Evolutionary conservation across 2,113 vertebrate species (phyloP).

Genomic region (Amphiprion ocellaris): DNA sequence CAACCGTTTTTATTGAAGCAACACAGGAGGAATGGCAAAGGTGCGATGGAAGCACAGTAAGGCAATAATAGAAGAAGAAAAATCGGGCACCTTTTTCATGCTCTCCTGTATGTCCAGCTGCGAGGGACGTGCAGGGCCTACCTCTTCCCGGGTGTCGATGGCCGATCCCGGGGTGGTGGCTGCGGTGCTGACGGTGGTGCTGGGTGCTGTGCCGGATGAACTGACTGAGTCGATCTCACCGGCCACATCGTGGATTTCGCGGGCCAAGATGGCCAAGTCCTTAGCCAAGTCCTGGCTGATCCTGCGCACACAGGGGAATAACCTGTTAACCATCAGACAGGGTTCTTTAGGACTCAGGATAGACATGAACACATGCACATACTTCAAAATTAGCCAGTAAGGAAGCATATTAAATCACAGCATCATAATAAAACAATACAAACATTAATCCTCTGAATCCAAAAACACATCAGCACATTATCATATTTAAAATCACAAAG

Average conservation of each 20-base stretch:
- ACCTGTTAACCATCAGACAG: constrained; percentile 87
- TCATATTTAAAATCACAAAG: too few relatives aligned
- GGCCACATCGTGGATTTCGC: constrained; percentile 99
- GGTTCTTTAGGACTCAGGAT: constrained; percentile 70
- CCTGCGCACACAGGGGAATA: constrained; percentile 92
- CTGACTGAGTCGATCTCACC: constrained; percentile 99
- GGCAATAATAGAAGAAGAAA: constrained; percentile 85
- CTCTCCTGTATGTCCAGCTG: constrained; percentile 86
- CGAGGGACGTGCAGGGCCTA: constrained; percentile 88
- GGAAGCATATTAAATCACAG: not conserved
- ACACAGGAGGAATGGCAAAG: constrained; percentile 60
- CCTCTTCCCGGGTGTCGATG: constrained; percentile 99
- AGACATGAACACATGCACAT: constrained; percentile 51
- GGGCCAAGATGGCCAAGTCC: constrained; percentile 96
- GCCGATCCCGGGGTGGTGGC: constrained; percentile 99
- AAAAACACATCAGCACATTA: too few relatives aligned
- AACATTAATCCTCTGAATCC: too few relatives aligned
- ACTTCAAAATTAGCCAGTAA: not conserved
- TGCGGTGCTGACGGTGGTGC: constrained; percentile 99
- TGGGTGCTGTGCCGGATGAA: constrained; percentile 98
- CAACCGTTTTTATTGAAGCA: constrained; percentile 26
- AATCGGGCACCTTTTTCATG: constrained; percentile 94
- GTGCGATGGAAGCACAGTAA: constrained; percentile 40
- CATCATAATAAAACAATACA: not conserved
- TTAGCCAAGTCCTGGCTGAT: constrained; percentile 98